These are phyloP conservation scores for Dasypolia templi DNA, from an alignment of 2,888 invertebrate species.

Conservation along the genomic window DNA sequence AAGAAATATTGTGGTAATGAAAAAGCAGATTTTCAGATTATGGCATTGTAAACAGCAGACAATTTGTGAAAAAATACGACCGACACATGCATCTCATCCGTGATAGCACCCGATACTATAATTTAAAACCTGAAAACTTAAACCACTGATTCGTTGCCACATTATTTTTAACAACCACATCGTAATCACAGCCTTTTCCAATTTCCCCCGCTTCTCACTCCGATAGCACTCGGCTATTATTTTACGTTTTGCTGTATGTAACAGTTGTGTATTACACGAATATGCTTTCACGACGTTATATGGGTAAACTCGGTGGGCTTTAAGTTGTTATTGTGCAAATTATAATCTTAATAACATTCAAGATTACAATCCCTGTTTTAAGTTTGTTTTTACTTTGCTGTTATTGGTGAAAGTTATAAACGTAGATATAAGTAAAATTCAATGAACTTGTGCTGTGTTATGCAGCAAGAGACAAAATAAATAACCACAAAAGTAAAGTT, in stretches of 20 bases:
- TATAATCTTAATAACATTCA: conserved; percentile 24
- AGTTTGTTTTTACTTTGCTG: conserved; percentile 29
- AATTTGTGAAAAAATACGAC: conserved; percentile 36
- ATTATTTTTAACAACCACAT: conserved; percentile 70
- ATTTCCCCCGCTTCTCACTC: conserved; percentile 42
- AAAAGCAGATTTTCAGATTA: not conserved
- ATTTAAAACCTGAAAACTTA: conserved; percentile 62
- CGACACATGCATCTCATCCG: conserved; percentile 1
- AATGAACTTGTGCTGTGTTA: not conserved
- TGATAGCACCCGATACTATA: conserved; percentile 57
- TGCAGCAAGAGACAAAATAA: not conserved
- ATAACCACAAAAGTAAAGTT: not conserved
- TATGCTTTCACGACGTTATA: conserved; percentile 50
- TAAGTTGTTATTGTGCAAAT: conserved; percentile 16
- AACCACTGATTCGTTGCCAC: conserved; percentile 68
- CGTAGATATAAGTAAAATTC: not conserved
- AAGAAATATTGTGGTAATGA: conserved; percentile 7
- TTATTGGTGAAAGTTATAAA: conserved; percentile 19
- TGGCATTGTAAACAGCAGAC: not conserved
- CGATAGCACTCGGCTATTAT: conserved; percentile 39
- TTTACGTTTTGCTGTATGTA: conserved; percentile 26
- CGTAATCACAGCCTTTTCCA: conserved; percentile 65
- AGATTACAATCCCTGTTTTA: not conserved
- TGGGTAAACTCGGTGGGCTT: conserved; percentile 12
- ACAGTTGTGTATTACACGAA: conserved; percentile 42